Conservation (phyloP, 1,140 invertebrate genomes). For the Lucilia sericata region DNA sequence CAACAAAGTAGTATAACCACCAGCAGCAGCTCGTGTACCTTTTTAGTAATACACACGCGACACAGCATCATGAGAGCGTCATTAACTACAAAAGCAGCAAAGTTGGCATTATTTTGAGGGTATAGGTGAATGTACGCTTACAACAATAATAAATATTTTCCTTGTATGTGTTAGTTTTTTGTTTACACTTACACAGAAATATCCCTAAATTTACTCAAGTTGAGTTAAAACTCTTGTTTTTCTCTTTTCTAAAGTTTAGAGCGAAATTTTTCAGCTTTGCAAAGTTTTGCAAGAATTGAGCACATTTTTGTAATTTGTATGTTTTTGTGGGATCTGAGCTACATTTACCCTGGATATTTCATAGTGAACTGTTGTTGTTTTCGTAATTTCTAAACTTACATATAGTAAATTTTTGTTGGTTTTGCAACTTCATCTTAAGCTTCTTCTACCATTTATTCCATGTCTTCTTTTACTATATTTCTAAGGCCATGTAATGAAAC, state of each 20-base stretch:
- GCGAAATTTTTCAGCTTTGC: background rate
- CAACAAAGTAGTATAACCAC: background rate
- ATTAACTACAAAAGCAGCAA: background rate
- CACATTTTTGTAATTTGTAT: background rate
- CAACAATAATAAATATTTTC: background rate
- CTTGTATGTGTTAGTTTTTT: no score
- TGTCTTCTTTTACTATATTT: background rate
- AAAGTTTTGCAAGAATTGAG: background rate
- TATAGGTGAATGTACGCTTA: constrained; percentile 5
- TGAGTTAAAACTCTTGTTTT: background rate
- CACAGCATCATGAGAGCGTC: background rate
- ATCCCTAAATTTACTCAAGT: background rate
- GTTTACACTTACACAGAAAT: no score
- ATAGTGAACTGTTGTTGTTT: background rate
- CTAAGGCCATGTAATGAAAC: background rate
- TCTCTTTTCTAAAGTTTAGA: background rate
- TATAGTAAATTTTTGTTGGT: background rate
- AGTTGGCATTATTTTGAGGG: background rate
- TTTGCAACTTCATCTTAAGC: background rate
- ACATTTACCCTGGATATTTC: background rate
- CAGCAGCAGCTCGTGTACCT: constrained; percentile 12
- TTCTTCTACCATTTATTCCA: background rate
- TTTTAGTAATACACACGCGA: background rate
- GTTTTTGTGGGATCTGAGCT: background rate
- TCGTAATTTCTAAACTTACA: background rate